These are phyloP conservation scores for Epistrophe grossulariae DNA, from an alignment of 2,888 invertebrate species.

Conservation along the genomic window DNA sequence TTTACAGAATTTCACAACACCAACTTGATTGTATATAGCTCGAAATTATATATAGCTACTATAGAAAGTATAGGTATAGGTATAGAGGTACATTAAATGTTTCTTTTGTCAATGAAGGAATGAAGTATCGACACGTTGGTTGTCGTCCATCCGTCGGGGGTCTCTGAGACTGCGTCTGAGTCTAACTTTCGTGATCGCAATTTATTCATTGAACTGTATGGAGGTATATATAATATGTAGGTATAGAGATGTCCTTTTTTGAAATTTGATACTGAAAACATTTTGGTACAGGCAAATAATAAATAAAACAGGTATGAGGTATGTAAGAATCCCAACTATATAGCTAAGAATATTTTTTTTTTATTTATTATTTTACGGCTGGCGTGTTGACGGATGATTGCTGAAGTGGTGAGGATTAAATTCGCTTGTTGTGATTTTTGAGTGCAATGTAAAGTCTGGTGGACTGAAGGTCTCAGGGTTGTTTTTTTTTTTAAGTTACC, in stretches of 20 bases:
- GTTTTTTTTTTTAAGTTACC: neutral
- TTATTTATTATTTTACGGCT: constrained; percentile 33
- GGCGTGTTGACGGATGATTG: constrained; percentile 22
- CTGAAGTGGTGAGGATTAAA: constrained; percentile 25
- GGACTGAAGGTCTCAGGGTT: neutral
- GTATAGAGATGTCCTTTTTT: constrained; percentile 35
- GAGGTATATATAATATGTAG: too few relatives aligned
- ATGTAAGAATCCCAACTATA: constrained; percentile 6
- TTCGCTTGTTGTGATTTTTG: constrained; percentile 38
- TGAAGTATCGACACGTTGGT: constrained; percentile 34
- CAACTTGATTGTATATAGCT: neutral
- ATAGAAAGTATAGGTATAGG: neutral
- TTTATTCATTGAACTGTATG: constrained; percentile 30
- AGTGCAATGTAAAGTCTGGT: constrained; percentile 11
- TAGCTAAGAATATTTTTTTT: neutral
- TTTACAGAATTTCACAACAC: constrained; percentile 26
- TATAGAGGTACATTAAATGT: neutral
- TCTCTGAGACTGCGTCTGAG: neutral
- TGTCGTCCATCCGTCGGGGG: constrained; percentile 27
- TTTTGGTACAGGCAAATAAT: constrained; percentile 22
- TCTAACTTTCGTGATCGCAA: constrained; percentile 18
- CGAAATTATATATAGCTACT: neutral
- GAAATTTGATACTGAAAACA: constrained; percentile 33
- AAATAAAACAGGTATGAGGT: constrained; percentile 22
- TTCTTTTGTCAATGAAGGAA: constrained; percentile 40